Evolutionary conservation across 2,797 vertebrate species (phyloP).

Genomic region (Poecilia picta): DNA sequence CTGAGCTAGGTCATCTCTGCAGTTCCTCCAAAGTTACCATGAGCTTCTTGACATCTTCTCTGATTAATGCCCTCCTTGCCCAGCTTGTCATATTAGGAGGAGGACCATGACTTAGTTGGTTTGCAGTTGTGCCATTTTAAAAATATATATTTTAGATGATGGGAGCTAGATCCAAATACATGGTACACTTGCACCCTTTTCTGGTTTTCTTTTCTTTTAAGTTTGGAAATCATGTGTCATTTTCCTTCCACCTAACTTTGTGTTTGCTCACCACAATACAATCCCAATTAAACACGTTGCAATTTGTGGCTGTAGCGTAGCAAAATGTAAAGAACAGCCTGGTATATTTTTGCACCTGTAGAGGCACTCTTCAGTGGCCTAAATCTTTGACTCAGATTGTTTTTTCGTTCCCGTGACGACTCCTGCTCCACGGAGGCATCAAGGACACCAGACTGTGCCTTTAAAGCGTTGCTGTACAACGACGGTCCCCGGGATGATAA

Average conservation of each 20-base stretch:
- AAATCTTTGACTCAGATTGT: constrained; percentile 42
- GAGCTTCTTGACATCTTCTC: not conserved
- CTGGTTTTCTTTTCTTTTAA: not conserved
- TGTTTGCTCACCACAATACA: not conserved
- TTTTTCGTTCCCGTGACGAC: constrained; percentile 45
- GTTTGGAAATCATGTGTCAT: not conserved
- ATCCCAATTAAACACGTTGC: not conserved
- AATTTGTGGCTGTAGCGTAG: not conserved
- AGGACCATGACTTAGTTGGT: not conserved
- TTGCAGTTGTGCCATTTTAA: not conserved
- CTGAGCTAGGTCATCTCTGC: not conserved
- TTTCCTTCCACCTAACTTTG: not conserved
- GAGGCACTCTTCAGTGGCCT: constrained; percentile 20
- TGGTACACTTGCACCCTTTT: not conserved
- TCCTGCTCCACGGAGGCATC: constrained; percentile 39
- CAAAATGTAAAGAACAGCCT: not conserved
- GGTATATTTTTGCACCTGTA: not conserved
- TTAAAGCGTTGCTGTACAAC: constrained; percentile 59
- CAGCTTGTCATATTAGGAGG: not conserved
- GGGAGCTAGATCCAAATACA: not conserved
- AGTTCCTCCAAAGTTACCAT: not conserved
- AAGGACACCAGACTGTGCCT: constrained; percentile 48
- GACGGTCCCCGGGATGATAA: constrained; percentile 77
- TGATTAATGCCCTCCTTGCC: not conserved
- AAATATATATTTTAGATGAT: not conserved